Evolutionary conservation across 1,140 invertebrate genomes (phyloP).

Genomic region (Plutomurus gul): DNA sequence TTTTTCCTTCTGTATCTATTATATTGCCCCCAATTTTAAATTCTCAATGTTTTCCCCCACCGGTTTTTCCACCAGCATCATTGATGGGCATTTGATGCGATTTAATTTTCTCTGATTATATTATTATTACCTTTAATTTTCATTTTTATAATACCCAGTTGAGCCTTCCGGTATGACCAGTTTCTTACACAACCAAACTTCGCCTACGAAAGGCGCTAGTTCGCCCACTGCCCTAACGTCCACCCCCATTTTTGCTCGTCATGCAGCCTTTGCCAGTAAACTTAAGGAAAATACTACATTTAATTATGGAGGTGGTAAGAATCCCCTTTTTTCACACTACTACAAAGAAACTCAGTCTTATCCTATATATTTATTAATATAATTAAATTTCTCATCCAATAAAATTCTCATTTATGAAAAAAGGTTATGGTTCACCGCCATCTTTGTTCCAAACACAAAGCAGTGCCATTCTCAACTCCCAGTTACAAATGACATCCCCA

Average conservation of each 20-base stretch:
- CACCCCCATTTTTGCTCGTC: not conserved
- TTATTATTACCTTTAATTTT: not conserved
- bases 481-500: not conserved
- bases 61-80: no score
- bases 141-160: not conserved
- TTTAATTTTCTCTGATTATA: no score
- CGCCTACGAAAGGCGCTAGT: not conserved
- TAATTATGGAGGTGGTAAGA: not conserved
- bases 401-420: no score
- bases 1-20: no score
- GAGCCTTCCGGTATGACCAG: not conserved
- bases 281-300: not conserved
- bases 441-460: constrained; percentile 6
- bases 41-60: no score
- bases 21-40: no score
- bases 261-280: not conserved
- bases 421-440: constrained; percentile 10
- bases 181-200: not conserved
- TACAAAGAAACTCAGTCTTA: no score
- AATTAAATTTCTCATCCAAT: no score
- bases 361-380: no score
- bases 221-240: not conserved
- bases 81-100: no score
- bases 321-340: no score
- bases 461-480: not conserved